phyloP scores from a whole-genome alignment of 2,797 vertebrate genomes.

The Streptopelia turtur region DNA sequence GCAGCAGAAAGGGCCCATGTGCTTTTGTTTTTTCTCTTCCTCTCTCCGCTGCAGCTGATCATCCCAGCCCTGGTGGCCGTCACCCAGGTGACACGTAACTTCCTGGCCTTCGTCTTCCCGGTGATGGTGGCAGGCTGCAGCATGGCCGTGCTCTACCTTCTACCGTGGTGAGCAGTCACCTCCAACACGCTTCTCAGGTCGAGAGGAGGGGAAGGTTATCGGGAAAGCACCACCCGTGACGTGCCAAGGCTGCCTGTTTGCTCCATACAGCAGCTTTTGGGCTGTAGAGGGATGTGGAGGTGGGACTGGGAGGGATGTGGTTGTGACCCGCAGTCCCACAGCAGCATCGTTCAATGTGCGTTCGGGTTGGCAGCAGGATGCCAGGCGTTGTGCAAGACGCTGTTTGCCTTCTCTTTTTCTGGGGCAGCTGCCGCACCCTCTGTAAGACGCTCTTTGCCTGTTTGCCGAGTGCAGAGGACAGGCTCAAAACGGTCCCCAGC shows the following conservation, averaged over 20 bases:
- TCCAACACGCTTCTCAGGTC: neutral
- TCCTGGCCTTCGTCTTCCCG: constrained; percentile 75
- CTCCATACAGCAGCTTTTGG: neutral
- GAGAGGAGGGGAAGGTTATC: neutral
- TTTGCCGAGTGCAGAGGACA: neutral
- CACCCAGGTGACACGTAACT: constrained; percentile 73
- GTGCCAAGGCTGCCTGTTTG: neutral
- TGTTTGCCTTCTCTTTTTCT: neutral
- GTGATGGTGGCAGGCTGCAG: constrained; percentile 80
- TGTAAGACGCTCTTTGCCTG: neutral
- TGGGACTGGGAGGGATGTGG: neutral
- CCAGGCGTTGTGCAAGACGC: rapidly evolving
- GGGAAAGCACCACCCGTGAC: rapidly evolving
- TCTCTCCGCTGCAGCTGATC: constrained; percentile 68
- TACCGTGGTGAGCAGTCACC: constrained; percentile 80
- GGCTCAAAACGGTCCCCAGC: neutral
- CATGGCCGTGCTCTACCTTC: constrained; percentile 76
- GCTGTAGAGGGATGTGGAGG: neutral
- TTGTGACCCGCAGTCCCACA: neutral
- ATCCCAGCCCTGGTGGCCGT: constrained; percentile 75
- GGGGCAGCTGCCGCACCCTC: neutral
- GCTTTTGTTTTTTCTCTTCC: neutral
- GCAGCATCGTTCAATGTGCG: neutral
- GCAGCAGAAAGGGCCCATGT: neutral
- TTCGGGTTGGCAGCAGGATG: neutral